A percentile compares a stretch with the other conserved stretches of the same genome.
These are phyloP conservation scores for Manis crassicaudata DNA, from an alignment of 2,797 vertebrate species.

Conservation along the genomic window DNA sequence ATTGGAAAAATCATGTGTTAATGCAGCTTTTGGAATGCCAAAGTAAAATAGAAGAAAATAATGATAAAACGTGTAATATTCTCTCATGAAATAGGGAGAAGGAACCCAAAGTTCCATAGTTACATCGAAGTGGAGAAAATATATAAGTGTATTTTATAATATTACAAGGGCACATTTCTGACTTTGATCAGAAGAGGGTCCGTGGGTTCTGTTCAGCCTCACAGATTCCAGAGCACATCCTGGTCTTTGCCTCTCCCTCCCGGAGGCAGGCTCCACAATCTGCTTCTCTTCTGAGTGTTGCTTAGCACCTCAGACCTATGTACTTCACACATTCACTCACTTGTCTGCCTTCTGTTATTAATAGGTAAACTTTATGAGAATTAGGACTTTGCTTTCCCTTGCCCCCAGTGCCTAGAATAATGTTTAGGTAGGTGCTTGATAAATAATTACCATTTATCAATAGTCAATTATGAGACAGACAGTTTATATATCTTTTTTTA, in stretches of 20 bases:
- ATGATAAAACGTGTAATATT: neutral
- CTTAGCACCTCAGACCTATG: neutral
- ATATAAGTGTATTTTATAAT: accelerated
- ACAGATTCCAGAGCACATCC: accelerated
- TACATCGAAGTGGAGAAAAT: neutral
- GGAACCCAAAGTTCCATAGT: neutral
- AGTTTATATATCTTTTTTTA: neutral
- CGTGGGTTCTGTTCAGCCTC: accelerated
- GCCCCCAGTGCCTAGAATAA: neutral
- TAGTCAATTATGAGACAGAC: neutral
- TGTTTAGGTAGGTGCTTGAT: neutral
- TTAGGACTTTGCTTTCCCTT: neutral
- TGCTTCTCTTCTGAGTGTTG: neutral
- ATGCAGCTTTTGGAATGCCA: neutral
- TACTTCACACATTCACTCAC: neutral
- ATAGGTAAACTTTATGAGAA: neutral
- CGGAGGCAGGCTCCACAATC: accelerated
- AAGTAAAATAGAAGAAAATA: neutral
- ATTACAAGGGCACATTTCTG: neutral
- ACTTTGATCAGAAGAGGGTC: neutral
- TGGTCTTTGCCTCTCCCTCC: accelerated
- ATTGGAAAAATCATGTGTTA: neutral
- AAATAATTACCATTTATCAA: neutral
- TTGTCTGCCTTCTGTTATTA: neutral
- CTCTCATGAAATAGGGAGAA: neutral